Conservation (phyloP, 2,797 vertebrate species). For the Streptopelia turtur region DNA sequence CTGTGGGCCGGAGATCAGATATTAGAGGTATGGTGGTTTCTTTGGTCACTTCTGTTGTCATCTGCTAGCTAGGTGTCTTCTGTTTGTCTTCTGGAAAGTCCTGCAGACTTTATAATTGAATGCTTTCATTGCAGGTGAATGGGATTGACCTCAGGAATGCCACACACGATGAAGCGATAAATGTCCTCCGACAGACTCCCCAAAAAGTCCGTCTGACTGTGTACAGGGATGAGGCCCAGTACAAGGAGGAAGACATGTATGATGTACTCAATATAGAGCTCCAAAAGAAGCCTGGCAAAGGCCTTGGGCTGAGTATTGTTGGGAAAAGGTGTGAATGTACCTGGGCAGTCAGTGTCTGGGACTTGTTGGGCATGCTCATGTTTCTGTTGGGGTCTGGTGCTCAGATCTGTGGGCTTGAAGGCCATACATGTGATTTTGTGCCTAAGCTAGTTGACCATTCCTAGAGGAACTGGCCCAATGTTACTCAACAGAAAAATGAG, state of each 20-base stretch:
- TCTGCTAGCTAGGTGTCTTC: background rate
- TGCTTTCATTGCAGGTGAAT: slow-evolving; percentile 84
- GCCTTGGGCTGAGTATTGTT: slow-evolving; percentile 95
- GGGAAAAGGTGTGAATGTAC: slow-evolving; percentile 87
- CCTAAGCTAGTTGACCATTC: background rate
- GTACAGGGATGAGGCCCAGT: slow-evolving; percentile 94
- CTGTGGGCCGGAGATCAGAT: slow-evolving; percentile 99
- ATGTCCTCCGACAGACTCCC: slow-evolving; percentile 95
- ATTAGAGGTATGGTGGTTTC: slow-evolving; percentile 84
- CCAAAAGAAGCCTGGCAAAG: slow-evolving; percentile 90
- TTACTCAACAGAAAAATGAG: background rate
- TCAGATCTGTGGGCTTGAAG: background rate
- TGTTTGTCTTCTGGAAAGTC: background rate
- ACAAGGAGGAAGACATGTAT: slow-evolving; percentile 96
- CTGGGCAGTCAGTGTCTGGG: background rate
- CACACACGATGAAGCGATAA: slow-evolving; percentile 96
- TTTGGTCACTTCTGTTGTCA: background rate
- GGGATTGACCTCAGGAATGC: slow-evolving; percentile 91
- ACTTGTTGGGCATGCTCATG: background rate
- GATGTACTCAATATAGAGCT: slow-evolving; percentile 90
- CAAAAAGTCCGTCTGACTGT: slow-evolving; percentile 89
- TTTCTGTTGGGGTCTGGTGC: background rate
- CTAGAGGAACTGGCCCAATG: background rate
- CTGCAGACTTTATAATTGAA: background rate
- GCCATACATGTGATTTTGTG: background rate